Conservation (phyloP, 2,888 invertebrate species). For the Taphrorychus bicolor region DNA sequence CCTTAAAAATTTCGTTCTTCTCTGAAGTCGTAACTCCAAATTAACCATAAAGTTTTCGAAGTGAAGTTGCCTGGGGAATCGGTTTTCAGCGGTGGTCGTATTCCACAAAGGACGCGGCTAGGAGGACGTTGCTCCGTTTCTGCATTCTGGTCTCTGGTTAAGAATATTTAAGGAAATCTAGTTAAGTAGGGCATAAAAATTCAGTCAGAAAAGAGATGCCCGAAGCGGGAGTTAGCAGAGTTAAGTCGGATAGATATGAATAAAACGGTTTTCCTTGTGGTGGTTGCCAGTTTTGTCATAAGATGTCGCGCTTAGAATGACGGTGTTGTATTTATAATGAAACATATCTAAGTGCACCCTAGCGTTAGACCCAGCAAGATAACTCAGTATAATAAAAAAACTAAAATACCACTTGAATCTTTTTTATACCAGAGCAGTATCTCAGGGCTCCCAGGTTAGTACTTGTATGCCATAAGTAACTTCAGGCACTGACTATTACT, state of each 20-base stretch:
- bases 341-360: too few species aligned
- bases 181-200: slow-evolving; percentile 2
- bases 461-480: too few species aligned
- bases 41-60: slow-evolving; percentile 1
- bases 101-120: not conserved
- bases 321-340: too few species aligned
- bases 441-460: too few species aligned
- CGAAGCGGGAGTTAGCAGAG: not conserved
- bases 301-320: too few species aligned
- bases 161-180: slow-evolving; percentile 1
- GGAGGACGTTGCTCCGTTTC: slow-evolving; percentile 1
- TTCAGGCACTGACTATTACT: too few species aligned
- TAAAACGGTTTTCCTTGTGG: not conserved
- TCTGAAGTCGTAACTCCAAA: slow-evolving; percentile 7
- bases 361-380: too few species aligned
- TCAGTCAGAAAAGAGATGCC: not conserved
- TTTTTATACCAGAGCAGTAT: too few species aligned
- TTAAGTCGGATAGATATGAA: not conserved
- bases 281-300: too few species aligned
- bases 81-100: not conserved
- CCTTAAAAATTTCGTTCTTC: slow-evolving; percentile 4
- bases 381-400: too few species aligned
- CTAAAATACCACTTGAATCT: too few species aligned
- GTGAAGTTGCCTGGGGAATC: not conserved
- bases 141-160: slow-evolving; percentile 1